Conservation (phyloP, 2,888 invertebrate species). For the Agonopterix subpropinquella region DNA sequence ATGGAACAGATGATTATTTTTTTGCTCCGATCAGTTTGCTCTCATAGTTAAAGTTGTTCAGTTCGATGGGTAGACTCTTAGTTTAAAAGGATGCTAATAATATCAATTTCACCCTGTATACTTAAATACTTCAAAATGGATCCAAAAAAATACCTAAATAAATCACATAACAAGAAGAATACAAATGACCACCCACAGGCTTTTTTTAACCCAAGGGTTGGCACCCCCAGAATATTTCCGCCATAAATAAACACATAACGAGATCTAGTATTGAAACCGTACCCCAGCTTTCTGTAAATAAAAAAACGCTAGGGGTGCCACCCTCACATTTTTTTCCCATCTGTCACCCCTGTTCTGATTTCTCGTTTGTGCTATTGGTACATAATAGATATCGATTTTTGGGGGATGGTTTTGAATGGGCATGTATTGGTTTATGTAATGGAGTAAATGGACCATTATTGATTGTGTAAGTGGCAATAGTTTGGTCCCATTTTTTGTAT, state of each 20-base stretch:
- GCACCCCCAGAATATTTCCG: neutral
- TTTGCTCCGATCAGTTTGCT: too few species aligned
- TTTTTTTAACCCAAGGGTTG: constrained; percentile 5
- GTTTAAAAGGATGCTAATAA: too few species aligned
- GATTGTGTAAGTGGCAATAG: neutral
- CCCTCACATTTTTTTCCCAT: constrained; percentile 15
- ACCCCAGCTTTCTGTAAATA: constrained; percentile 5
- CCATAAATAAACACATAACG: constrained; percentile 18
- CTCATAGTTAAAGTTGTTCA: too few species aligned
- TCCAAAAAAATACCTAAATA: neutral
- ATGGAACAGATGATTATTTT: too few species aligned
- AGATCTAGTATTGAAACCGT: constrained; percentile 9
- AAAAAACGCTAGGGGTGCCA: constrained; percentile 11
- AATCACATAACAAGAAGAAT: constrained; percentile 4
- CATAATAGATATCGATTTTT: constrained; percentile 15
- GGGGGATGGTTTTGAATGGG: constrained; percentile 1
- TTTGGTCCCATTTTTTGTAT: too few species aligned
- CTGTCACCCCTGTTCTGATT: constrained; percentile 14
- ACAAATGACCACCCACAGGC: constrained; percentile 8
- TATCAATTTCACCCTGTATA: too few species aligned
- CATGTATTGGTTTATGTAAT: constrained; percentile 1
- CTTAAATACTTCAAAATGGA: neutral
- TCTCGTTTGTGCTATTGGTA: constrained; percentile 13
- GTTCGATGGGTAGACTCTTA: too few species aligned
- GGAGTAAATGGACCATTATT: neutral